Evolutionary conservation across 1,140 invertebrate genomes (phyloP).

Genomic region (Stegodyphus mimosarum): DNA sequence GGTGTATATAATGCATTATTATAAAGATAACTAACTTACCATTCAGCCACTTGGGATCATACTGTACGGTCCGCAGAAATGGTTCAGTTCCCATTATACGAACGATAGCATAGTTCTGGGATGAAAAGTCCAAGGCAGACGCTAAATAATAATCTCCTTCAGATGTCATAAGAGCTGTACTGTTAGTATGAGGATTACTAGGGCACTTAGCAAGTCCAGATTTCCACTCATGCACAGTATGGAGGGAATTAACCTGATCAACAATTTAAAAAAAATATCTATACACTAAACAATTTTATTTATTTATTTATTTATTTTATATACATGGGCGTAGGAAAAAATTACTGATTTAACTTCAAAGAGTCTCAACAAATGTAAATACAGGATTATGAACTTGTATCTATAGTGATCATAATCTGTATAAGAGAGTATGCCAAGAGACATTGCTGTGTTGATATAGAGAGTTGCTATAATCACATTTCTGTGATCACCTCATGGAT

Average conservation of each 20-base stretch:
- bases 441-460: too few relatives aligned
- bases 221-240: constrained; percentile 22
- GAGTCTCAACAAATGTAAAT: too few relatives aligned
- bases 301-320: neutral
- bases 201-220: constrained; percentile 85
- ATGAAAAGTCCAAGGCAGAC: constrained; percentile 85
- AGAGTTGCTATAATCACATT: too few relatives aligned
- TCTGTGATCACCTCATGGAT: too few relatives aligned
- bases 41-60: constrained; percentile 92
- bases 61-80: constrained; percentile 83
- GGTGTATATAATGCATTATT: too few relatives aligned
- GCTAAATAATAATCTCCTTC: constrained; percentile 84
- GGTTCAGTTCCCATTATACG: constrained; percentile 67
- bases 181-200: constrained; percentile 93
- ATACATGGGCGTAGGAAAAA: neutral
- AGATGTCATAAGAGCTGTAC: constrained; percentile 83
- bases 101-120: constrained; percentile 75
- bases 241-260: constrained; percentile 48
- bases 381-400: too few relatives aligned
- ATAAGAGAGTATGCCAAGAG: too few relatives aligned
- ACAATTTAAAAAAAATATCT: constrained; percentile 61
- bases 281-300: constrained; percentile 79
- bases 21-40: constrained; percentile 17
- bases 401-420: too few relatives aligned
- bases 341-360: too few relatives aligned